Evolutionary conservation across 2,888 invertebrate species (phyloP).

Genomic region (Hyposoter dolosus): DNA sequence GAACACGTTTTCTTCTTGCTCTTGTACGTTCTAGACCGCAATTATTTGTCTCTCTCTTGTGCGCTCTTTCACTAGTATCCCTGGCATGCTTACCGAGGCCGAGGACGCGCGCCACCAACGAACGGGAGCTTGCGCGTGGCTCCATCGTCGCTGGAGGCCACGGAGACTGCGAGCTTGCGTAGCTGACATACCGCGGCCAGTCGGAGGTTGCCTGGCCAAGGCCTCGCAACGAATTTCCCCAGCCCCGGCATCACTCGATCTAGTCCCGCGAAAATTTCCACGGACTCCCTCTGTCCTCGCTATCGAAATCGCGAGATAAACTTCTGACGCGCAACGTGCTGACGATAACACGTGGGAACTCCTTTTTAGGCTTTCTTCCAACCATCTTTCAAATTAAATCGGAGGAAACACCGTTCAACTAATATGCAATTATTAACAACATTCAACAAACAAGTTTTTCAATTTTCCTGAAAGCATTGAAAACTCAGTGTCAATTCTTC

Average conservation of each 20-base stretch:
- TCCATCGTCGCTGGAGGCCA: slow-evolving; percentile 65
- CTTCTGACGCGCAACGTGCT: slow-evolving; percentile 36
- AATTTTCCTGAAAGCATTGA: background rate
- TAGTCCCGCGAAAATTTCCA: slow-evolving; percentile 16
- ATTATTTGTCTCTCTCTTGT: slow-evolving; percentile 41
- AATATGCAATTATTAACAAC: background rate
- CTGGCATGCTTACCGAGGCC: slow-evolving; percentile 61
- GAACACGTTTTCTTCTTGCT: slow-evolving; percentile 31
- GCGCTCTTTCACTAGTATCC: slow-evolving; percentile 43
- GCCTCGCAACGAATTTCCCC: slow-evolving; percentile 71
- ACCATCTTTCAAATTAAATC: background rate
- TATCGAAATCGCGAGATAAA: slow-evolving; percentile 28
- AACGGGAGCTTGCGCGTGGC: slow-evolving; percentile 77
- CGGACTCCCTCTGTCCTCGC: background rate
- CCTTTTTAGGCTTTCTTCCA: slow-evolving; percentile 1
- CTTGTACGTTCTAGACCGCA: slow-evolving; percentile 21
- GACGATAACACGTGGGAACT: slow-evolving; percentile 18
- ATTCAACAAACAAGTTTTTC: background rate
- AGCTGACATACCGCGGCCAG: slow-evolving; percentile 75
- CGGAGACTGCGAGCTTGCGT: slow-evolving; percentile 69
- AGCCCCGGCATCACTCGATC: background rate
- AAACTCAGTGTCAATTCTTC: background rate
- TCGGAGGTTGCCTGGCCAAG: slow-evolving; percentile 80
- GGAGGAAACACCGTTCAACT: background rate
- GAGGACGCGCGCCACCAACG: slow-evolving; percentile 54